Evolutionary conservation across 2,113 vertebrate species (phyloP).

Genomic region (Microtus richardsoni): DNA sequence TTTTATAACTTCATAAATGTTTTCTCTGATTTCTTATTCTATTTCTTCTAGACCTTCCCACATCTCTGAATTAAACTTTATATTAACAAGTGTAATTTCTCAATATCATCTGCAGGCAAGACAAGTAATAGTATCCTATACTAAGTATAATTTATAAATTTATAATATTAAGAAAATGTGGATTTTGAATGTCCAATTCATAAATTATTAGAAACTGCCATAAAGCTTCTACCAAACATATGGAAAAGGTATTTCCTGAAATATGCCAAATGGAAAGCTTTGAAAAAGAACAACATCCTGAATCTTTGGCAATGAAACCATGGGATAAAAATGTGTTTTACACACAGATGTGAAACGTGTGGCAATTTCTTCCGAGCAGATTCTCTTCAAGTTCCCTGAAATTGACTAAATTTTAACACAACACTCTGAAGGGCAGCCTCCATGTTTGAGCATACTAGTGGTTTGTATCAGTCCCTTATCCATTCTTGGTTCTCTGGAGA

Average conservation of each 20-base stretch:
- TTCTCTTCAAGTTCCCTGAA: not conserved
- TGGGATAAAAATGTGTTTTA: not conserved
- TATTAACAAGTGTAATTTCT: slow-evolving; percentile 17
- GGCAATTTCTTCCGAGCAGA: not conserved
- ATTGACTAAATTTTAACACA: not conserved
- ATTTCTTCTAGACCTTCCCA: not conserved
- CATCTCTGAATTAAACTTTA: not conserved
- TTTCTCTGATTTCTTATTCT: not conserved
- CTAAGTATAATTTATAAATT: slow-evolving; percentile 10
- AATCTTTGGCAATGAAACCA: not conserved
- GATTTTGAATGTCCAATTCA: not conserved
- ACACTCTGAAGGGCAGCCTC: not conserved
- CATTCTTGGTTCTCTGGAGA: not conserved
- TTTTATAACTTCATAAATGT: not conserved
- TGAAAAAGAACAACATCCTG: not conserved
- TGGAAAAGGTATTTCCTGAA: not conserved
- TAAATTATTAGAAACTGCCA: not conserved
- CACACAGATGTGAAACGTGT: not conserved
- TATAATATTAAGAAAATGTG: not conserved
- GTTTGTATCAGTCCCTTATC: not conserved
- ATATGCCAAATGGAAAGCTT: not conserved
- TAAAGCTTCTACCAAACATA: not conserved
- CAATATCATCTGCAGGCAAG: not conserved
- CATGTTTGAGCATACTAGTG: not conserved
- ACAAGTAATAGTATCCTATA: not conserved